These are phyloP conservation scores for Drosophila emarginata DNA, from an alignment of 2,888 invertebrate genomes.

Conservation along the genomic window DNA sequence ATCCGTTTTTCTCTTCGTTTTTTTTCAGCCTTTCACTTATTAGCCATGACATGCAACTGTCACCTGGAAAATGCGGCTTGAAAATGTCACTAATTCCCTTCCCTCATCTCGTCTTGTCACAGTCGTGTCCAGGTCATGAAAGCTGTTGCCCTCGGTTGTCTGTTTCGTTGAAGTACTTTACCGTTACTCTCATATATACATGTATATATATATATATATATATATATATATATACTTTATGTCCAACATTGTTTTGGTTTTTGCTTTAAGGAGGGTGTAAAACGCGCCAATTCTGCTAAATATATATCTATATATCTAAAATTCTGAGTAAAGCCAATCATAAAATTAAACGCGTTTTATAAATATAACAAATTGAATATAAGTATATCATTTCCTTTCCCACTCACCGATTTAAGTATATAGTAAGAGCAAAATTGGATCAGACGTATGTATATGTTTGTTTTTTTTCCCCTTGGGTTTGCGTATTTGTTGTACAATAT, in stretches of 20 bases:
- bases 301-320: constrained; percentile 32
- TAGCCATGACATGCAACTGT: constrained; percentile 57
- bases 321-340: constrained; percentile 41
- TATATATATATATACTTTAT: constrained; percentile 41
- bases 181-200: neutral
- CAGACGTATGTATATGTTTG: constrained; percentile 24
- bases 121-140: constrained; percentile 57
- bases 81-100: neutral
- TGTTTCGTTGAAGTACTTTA: constrained; percentile 42
- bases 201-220: too few relatives aligned
- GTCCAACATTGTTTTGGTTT: constrained; percentile 33
- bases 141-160: constrained; percentile 33
- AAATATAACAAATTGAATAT: constrained; percentile 56
- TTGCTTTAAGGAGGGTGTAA: neutral
- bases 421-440: constrained; percentile 13
- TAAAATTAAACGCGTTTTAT: constrained; percentile 61
- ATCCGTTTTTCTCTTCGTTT: neutral
- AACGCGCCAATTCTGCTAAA: constrained; percentile 64
- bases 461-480: constrained; percentile 25
- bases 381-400: constrained; percentile 27
- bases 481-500: constrained; percentile 21
- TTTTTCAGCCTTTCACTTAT: constrained; percentile 33
- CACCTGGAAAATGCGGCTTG: constrained; percentile 26
- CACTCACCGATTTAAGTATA: constrained; percentile 17
- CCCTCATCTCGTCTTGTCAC: neutral